phyloP scores from a whole-genome alignment of 2,888 invertebrate genomes.

The Kryphioiulus occultus region DNA sequence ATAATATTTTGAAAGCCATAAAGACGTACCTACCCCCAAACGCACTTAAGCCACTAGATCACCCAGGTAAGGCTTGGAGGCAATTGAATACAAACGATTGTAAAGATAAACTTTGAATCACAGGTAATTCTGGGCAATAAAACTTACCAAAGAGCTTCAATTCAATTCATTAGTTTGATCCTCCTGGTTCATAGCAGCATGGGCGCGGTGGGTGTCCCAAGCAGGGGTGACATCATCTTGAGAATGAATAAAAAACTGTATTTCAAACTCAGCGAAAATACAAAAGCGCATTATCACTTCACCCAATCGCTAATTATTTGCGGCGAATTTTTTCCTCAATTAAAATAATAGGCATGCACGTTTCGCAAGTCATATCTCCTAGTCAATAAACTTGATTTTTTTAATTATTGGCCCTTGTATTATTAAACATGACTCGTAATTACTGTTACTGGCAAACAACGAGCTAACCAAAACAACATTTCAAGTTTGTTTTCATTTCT shows the following conservation, averaged over 20 bases:
- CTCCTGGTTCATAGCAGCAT: neutral
- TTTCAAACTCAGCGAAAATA: neutral
- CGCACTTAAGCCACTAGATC: neutral
- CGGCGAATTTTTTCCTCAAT: neutral
- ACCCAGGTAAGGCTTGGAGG: neutral
- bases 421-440: neutral
- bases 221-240: neutral
- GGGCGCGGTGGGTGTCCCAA: neutral
- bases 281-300: constrained; percentile 26
- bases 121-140: neutral
- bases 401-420: neutral
- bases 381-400: neutral
- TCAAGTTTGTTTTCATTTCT: neutral
- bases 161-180: neutral
- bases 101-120: neutral
- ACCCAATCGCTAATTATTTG: neutral
- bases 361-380: constrained; percentile 26
- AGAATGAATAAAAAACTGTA: neutral
- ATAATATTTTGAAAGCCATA: neutral
- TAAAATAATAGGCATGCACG: constrained; percentile 15
- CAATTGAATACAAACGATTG: neutral
- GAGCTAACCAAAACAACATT: neutral
- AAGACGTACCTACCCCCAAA: neutral
- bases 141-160: neutral
- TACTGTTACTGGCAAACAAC: neutral